Percentiles rank a stretch among this genome's conserved stretches.
phyloP scores from a whole-genome alignment of 2,797 vertebrate genomes.

The Tadarida brasiliensis region DNA sequence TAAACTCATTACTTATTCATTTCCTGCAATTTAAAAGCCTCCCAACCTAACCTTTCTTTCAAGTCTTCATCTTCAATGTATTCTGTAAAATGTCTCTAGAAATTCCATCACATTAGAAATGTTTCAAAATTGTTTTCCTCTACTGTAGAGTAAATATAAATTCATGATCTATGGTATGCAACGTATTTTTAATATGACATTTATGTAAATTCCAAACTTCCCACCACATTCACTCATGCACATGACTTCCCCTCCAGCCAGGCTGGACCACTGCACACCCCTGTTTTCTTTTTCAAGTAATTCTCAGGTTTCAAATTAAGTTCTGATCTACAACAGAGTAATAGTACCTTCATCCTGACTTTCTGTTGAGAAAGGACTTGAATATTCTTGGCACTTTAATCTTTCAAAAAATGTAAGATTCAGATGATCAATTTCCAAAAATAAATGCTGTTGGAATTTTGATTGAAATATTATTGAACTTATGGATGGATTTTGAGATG shows the following conservation, averaged over 20 bases:
- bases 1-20: neutral
- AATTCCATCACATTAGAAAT: neutral
- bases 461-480: constrained; percentile 38
- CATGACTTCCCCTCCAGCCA: neutral
- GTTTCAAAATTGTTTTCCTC: neutral
- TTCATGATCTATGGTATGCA: neutral
- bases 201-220: neutral
- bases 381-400: neutral
- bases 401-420: constrained; percentile 32
- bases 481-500: neutral
- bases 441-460: neutral
- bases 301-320: neutral
- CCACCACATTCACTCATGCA: neutral
- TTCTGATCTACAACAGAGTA: neutral
- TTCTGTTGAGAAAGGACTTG: neutral
- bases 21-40: neutral
- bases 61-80: neutral
- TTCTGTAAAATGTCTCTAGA: neutral
- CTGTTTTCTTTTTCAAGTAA: neutral
- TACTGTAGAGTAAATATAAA: neutral
- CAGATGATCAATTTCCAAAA: neutral
- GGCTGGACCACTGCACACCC: neutral
- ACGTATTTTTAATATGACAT: neutral
- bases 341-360: neutral
- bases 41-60: neutral